Evolutionary conservation across 2,797 vertebrate species (phyloP).

Genomic region (Myoxocephalus aenaeus): DNA sequence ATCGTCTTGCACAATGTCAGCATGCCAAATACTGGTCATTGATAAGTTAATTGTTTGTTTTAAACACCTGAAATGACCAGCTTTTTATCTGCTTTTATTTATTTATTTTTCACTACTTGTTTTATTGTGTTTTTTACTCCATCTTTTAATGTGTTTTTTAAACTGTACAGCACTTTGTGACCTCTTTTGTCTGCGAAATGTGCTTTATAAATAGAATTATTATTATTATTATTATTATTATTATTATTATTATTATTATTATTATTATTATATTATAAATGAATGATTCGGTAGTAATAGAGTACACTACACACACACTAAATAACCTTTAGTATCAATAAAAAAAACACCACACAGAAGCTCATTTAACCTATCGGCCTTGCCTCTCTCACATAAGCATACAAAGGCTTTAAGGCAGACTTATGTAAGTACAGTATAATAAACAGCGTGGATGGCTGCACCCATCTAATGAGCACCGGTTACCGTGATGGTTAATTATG

Average conservation of each 20-base stretch:
- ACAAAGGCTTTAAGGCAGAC: conserved; percentile 24
- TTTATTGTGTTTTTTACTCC: no score
- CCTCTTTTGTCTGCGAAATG: no score
- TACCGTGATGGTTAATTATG: conserved; percentile 73
- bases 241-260: no score
- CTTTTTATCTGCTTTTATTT: no score
- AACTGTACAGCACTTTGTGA: no score
- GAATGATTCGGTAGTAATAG: neutral
- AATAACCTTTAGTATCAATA: conserved; percentile 13
- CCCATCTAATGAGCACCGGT: conserved; percentile 66
- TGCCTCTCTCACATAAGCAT: neutral
- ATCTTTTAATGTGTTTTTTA: no score
- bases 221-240: no score
- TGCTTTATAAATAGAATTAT: no score
- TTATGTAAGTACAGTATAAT: conserved; percentile 58
- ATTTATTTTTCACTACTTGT: no score
- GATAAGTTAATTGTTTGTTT: no score
- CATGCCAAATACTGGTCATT: neutral
- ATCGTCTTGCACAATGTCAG: neutral
- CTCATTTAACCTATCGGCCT: conserved; percentile 6
- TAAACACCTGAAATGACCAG: no score
- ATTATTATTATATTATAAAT: no score
- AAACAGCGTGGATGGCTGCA: conserved; percentile 51
- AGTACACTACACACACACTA: neutral
- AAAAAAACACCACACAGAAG: conserved; percentile 10